Evolutionary conservation across 2,113 vertebrate genomes (phyloP).

Genomic region (Machaerirhynchus nigripectus): DNA sequence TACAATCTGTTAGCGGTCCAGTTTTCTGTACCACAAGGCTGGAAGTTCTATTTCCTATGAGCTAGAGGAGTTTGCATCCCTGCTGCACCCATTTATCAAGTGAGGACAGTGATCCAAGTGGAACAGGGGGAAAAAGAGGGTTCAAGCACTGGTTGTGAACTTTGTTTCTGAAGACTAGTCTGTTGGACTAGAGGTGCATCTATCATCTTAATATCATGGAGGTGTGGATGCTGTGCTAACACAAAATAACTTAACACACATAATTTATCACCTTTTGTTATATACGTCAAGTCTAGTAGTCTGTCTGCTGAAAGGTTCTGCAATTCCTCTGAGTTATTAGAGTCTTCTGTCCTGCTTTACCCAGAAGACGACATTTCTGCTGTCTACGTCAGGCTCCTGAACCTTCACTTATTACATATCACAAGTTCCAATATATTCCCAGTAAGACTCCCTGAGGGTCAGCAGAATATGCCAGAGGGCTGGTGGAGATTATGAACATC

Average conservation of each 20-base stretch:
- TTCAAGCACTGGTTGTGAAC: not conserved
- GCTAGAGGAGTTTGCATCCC: not conserved
- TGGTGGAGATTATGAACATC: conserved; percentile 68
- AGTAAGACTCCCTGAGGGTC: conserved; percentile 64
- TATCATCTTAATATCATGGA: not conserved
- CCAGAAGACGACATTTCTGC: conserved; percentile 32
- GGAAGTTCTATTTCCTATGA: not conserved
- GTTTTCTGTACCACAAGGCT: not conserved
- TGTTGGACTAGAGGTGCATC: not conserved
- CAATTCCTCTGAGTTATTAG: conserved; percentile 49
- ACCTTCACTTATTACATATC: conserved; percentile 67
- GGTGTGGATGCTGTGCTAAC: not conserved
- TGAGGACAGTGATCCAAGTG: not conserved
- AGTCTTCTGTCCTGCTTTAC: conserved; percentile 45
- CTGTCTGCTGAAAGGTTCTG: conserved; percentile 38
- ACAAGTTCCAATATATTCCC: conserved; percentile 62
- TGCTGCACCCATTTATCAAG: not conserved
- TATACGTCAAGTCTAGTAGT: conserved; percentile 19
- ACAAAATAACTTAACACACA: conserved; percentile 18
- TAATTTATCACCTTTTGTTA: conserved; percentile 42
- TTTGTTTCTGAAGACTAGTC: not conserved
- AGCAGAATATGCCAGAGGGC: conserved; percentile 67
- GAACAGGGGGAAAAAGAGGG: not conserved
- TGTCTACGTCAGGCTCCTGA: conserved; percentile 49
- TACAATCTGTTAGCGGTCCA: not conserved